Conservation (phyloP, 2,113 vertebrate genomes). For the Ceratotherium simum region DNA sequence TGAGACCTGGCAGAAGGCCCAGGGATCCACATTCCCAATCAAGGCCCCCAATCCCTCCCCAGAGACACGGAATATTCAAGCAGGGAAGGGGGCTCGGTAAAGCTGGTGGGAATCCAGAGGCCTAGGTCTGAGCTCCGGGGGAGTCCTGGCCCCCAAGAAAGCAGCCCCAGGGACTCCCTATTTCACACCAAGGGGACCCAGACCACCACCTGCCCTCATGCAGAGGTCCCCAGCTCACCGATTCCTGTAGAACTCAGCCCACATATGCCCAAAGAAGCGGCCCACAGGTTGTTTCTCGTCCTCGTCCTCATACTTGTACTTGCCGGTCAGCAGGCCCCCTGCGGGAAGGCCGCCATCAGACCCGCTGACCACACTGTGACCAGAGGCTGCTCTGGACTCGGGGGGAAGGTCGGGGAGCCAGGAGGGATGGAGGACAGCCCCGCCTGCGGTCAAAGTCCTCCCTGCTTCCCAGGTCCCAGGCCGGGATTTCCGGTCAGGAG, state of each 20-base stretch:
- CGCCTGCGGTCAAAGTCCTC: neutral
- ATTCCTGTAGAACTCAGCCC: conserved; percentile 91
- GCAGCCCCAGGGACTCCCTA: no score
- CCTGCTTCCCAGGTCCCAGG: neutral
- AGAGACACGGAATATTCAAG: neutral
- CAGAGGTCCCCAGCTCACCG: conserved; percentile 84
- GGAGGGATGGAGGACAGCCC: neutral
- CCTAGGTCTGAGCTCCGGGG: neutral
- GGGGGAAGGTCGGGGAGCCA: neutral
- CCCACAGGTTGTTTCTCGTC: conserved; percentile 86
- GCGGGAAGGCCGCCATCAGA: neutral
- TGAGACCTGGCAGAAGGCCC: neutral
- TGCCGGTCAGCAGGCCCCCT: conserved; percentile 96
- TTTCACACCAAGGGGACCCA: neutral
- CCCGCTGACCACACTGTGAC: neutral
- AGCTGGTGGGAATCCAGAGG: neutral
- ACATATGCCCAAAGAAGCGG: conserved; percentile 93
- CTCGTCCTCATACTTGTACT: conserved; percentile 90
- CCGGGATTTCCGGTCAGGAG: neutral
- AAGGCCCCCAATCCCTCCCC: neutral
- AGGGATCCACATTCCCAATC: neutral
- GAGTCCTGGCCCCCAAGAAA: no score
- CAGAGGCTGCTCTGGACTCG: neutral
- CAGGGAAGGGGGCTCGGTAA: rapidly evolving
- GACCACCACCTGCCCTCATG: no score